Conservation (phyloP, 2,113 vertebrate species). For the Brachyhypopomus occidentalis region DNA sequence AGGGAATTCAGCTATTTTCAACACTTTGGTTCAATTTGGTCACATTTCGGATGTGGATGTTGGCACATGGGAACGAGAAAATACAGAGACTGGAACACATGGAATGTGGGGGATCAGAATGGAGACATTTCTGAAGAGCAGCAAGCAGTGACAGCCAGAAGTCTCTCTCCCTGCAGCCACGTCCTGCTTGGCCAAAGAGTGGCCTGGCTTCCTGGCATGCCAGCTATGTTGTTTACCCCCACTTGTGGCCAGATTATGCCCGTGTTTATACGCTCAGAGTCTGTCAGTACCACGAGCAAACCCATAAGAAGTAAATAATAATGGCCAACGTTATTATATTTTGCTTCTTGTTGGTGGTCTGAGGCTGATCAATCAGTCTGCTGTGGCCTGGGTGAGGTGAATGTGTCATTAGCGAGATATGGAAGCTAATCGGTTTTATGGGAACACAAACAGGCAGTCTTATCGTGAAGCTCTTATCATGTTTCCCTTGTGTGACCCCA, state of each 20-base stretch:
- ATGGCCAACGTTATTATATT: background rate
- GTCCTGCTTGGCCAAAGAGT: background rate
- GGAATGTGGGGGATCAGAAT: background rate
- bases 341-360: background rate
- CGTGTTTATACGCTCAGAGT: slow-evolving; percentile 32
- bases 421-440: background rate
- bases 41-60: no score
- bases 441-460: background rate
- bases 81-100: no score
- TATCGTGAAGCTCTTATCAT: background rate
- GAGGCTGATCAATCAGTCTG: background rate
- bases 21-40: no score
- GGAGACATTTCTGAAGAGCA: background rate
- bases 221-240: slow-evolving; percentile 53
- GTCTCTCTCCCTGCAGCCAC: background rate
- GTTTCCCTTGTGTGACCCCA: slow-evolving; percentile 33
- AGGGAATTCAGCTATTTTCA: no score
- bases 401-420: background rate
- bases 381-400: background rate
- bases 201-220: slow-evolving; percentile 37
- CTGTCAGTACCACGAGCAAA: slow-evolving; percentile 6
- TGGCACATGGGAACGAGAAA: no score
- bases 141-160: background rate
- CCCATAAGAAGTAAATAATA: background rate
- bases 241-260: slow-evolving; percentile 48